Evolutionary conservation across 2,113 vertebrate species (phyloP).

Genomic region (Atlantisia rogersi): DNA sequence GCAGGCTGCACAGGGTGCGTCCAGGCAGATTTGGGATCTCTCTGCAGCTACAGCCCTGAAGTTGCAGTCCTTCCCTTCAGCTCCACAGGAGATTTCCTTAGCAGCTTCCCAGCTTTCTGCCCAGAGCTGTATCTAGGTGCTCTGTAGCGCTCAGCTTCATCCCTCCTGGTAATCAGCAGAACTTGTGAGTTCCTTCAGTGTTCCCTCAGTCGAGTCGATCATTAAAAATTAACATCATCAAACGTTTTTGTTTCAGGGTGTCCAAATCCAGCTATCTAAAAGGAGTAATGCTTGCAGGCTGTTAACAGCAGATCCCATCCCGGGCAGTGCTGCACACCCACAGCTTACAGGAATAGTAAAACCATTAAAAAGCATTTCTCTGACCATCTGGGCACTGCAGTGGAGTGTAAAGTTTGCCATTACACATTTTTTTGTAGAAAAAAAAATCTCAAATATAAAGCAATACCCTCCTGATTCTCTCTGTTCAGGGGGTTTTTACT

Average conservation of each 20-base stretch:
- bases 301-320: neutral
- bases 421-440: neutral
- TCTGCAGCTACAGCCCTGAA: too few relatives aligned
- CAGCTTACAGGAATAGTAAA: neutral
- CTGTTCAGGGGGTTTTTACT: neutral
- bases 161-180: neutral
- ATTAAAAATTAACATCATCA: neutral
- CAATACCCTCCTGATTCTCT: neutral
- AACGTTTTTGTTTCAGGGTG: neutral
- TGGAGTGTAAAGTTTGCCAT: fast-evolving
- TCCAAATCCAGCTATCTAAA: neutral
- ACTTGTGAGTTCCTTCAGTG: neutral
- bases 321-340: neutral
- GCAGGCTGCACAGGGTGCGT: too few relatives aligned
- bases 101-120: neutral
- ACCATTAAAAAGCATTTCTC: neutral
- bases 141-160: neutral
- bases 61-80: neutral
- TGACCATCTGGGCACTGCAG: neutral
- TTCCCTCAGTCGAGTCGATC: fast-evolving
- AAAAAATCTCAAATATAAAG: neutral
- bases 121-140: neutral
- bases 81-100: neutral
- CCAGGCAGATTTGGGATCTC: too few relatives aligned
- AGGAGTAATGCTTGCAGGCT: neutral